Percentiles rank a stretch among this genome's conserved stretches.
These are phyloP conservation scores for Galeopterus variegatus DNA, from an alignment of 2,113 vertebrate species.

Conservation along the genomic window DNA sequence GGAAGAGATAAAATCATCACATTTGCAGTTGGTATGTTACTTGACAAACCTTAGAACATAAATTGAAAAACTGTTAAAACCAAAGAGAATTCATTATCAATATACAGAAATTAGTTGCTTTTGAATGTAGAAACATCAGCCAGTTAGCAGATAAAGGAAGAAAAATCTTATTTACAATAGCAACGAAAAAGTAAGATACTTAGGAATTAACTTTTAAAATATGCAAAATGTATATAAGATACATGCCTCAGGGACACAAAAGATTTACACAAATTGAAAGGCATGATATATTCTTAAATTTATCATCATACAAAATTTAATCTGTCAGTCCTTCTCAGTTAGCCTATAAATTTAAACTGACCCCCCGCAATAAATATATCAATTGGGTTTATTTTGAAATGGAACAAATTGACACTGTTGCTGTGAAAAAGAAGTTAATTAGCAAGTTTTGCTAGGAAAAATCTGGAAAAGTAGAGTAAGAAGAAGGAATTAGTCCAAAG, in stretches of 20 bases:
- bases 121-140: neutral
- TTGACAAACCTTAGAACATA: neutral
- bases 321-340: neutral
- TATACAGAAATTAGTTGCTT: neutral
- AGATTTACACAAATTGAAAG: neutral
- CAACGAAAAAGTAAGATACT: neutral
- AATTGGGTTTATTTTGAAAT: neutral
- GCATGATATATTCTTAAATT: neutral
- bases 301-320: neutral
- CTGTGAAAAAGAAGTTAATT: neutral
- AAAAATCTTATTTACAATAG: neutral
- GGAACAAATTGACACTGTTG: neutral
- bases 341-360: neutral
- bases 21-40: neutral
- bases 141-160: neutral
- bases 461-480: neutral
- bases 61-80: neutral
- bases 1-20: neutral
- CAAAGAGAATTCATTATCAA: neutral
- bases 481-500: neutral
- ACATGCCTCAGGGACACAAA: neutral
- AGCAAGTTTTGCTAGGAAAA: constrained; percentile 1
- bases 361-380: neutral
- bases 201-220: neutral
- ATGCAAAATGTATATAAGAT: neutral